Conservation (phyloP, 2,113 vertebrate species). For the Grammomys surdaster region DNA sequence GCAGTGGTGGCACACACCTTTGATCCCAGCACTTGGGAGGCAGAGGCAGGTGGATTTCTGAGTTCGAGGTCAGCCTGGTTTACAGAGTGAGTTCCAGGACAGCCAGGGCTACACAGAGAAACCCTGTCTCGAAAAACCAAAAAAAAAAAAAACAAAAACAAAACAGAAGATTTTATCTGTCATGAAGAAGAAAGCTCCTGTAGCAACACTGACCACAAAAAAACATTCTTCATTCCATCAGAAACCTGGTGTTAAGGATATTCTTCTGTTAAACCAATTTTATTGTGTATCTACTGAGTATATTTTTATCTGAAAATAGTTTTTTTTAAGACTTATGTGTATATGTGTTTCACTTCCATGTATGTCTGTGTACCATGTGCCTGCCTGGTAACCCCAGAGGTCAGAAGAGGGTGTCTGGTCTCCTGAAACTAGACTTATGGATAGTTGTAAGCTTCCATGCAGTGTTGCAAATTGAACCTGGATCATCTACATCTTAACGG, state of each 20-base stretch:
- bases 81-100: no score
- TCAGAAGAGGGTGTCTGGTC: background rate
- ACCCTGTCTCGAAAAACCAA: no score
- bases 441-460: background rate
- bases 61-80: no score
- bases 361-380: background rate
- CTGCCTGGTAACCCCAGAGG: background rate
- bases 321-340: background rate
- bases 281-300: background rate
- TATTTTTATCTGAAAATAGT: background rate
- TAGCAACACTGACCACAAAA: background rate
- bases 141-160: no score
- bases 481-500: background rate
- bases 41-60: no score
- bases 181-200: slow-evolving; percentile 9
- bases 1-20: no score
- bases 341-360: background rate
- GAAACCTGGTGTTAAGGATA: background rate
- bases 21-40: no score
- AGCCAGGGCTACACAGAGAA: no score
- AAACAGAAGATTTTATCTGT: slow-evolving; percentile 11
- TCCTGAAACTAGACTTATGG: background rate
- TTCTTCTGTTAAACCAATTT: slow-evolving; percentile 29
- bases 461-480: background rate
- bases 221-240: background rate